Base-by-base conservation (phyloP, 2,113 vertebrate genomes). In the Verasper variegatus region DNA sequence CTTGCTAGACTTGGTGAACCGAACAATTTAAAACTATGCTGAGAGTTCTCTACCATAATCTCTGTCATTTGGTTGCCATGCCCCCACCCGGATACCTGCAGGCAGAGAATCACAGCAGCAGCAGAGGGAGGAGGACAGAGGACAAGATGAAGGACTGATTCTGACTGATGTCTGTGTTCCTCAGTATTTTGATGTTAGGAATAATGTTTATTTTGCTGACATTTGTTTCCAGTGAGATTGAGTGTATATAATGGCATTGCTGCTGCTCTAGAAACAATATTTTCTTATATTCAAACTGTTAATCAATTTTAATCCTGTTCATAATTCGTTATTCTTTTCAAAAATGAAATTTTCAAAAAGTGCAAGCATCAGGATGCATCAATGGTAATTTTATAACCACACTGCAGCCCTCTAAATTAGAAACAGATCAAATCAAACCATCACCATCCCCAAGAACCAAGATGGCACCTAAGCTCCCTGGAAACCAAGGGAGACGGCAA, bases 201-300 rank as follows among this genome's bases (percentile, higher is more conserved):
- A 61, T n/a, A 61, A 37, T 27, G 27, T 31, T 58, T 58, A 9
- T 58, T 58, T 58, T 58, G 21, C 21, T 26, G 55, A 57, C 55
- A 57, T 24, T 56, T 56, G 17, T 35, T 12, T 37, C 17, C 58
- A 61, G 58, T 18, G 17, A n/a, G 18, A 37, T n/a, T 35, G 17
- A 35, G 10, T 20, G 1, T 59, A 27, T 59, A 6, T 37, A 35
- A 2, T 4, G 58, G 8, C 5, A 31, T 60, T 60, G 57, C 26
- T 21, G 51, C 51, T 21, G n/a, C 51, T 54, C 7, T 54, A 21
- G 6, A 5, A 54, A n/a, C n/a, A 14, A 20, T 54, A 3, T 54
- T 54, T 3, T 49, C 7, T 54, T n/a, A 9, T 3, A 54, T 7
- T 8, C n/a, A 20, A n/a, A 7, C 10, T 54, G n/a, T 9, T 11